Evolutionary conservation across 2,888 invertebrate genomes (phyloP).

Genomic region (Apocheima hispidaria): DNA sequence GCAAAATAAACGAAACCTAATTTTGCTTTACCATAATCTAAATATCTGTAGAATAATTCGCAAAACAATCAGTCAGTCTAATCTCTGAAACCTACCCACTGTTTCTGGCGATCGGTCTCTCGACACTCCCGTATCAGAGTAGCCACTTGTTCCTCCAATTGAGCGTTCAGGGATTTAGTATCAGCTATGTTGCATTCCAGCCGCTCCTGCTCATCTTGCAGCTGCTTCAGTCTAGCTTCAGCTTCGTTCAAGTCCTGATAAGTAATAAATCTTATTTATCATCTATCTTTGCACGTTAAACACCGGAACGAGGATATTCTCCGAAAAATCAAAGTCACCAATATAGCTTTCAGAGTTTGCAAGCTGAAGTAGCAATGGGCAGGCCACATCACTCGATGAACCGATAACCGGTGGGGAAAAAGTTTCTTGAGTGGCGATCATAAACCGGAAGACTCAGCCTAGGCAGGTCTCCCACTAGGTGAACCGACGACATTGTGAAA

Average conservation of each 20-base stretch:
- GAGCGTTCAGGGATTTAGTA: conserved; percentile 59
- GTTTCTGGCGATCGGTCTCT: conserved; percentile 69
- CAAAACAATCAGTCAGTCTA: background rate
- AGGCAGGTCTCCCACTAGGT: too few species aligned
- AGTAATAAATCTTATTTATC: background rate
- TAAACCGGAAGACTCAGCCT: too few species aligned
- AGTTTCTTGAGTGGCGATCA: too few species aligned
- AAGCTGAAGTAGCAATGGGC: too few species aligned
- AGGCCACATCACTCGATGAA: too few species aligned
- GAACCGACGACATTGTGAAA: too few species aligned
- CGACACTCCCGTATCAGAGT: conserved; percentile 66
- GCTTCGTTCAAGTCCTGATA: conserved; percentile 70
- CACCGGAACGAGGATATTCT: too few species aligned
- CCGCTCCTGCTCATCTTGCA: conserved; percentile 66
- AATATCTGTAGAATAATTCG: background rate
- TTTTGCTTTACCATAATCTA: background rate
- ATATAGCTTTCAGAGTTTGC: too few species aligned
- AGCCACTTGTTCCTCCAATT: conserved; percentile 74
- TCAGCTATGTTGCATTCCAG: conserved; percentile 64
- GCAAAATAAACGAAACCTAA: too few species aligned
- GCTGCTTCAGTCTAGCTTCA: conserved; percentile 58
- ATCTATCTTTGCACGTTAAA: too few species aligned
- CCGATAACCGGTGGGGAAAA: too few species aligned
- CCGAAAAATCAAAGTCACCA: too few species aligned
- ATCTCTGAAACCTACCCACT: conserved; percentile 62